Conservation (phyloP, 2,113 vertebrate species). For the Eretmochelys imbricata region DNA sequence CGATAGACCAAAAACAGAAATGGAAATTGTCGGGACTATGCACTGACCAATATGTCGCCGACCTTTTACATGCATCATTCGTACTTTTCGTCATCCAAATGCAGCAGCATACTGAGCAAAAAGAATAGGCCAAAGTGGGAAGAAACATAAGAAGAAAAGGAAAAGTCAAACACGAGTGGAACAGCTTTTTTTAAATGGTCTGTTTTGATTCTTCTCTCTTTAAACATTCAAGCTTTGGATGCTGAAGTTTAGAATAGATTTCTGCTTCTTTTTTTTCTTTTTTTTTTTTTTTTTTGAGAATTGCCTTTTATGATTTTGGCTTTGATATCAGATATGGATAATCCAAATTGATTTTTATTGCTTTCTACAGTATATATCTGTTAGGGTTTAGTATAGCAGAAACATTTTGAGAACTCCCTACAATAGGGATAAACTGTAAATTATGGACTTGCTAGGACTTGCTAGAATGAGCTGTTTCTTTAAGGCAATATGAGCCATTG, state of each 20-base stretch:
- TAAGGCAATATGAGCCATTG: conserved; percentile 42
- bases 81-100: conserved; percentile 17
- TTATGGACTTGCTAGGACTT: conserved; percentile 46
- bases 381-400: conserved; percentile 68
- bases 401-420: conserved; percentile 52
- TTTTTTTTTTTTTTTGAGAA: conserved; percentile 47
- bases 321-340: conserved; percentile 34
- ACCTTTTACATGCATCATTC: not conserved
- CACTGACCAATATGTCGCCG: not conserved
- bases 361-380: conserved; percentile 26
- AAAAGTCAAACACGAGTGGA: not conserved
- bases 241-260: not conserved
- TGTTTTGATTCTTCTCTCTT: not conserved
- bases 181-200: not conserved
- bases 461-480: conserved; percentile 47
- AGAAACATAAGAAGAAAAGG: not conserved
- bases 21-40: not conserved
- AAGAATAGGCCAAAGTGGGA: not conserved
- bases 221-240: not conserved
- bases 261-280: conserved; percentile 12
- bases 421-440: conserved; percentile 48
- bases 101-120: not conserved
- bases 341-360: conserved; percentile 46
- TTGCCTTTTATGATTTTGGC: conserved; percentile 35
- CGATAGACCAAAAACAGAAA: conserved; percentile 11